These are phyloP conservation scores for Albula goreensis DNA, from an alignment of 2,113 vertebrate species.

Conservation along the genomic window DNA sequence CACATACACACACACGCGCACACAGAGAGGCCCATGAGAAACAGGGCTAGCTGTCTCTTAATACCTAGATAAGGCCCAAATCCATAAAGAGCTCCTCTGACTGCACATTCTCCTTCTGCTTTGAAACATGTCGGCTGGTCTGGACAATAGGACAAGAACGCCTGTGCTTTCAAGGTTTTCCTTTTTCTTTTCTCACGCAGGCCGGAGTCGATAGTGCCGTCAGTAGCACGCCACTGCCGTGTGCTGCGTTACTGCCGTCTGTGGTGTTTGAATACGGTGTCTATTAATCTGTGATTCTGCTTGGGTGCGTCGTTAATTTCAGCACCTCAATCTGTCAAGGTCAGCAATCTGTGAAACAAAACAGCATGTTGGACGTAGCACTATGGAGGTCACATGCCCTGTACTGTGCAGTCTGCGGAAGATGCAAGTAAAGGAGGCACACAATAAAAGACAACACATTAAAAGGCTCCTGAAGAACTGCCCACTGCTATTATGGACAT, in stretches of 20 bases:
- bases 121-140: not conserved
- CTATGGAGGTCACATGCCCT: not conserved
- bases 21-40: no score
- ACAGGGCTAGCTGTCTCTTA: not conserved
- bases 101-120: not conserved
- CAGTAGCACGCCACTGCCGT: not conserved
- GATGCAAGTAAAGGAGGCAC: not conserved
- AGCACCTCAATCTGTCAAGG: slow-evolving; percentile 44
- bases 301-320: slow-evolving; percentile 29
- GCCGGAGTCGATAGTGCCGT: not conserved
- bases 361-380: slow-evolving; percentile 4
- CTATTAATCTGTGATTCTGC: not conserved
- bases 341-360: slow-evolving; percentile 25
- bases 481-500: not conserved
- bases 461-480: not conserved
- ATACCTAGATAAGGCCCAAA: not conserved
- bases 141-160: not conserved
- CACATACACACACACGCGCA: not conserved
- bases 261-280: not conserved
- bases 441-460: not conserved
- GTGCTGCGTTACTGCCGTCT: no score
- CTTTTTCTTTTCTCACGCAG: not conserved
- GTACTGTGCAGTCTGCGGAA: not conserved
- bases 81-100: not conserved
- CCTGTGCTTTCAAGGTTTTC: not conserved